Evolutionary conservation across 37 sponge, comb jelly and placozoan species (phyloP).

Genomic region (Tethya wilhelma): DNA sequence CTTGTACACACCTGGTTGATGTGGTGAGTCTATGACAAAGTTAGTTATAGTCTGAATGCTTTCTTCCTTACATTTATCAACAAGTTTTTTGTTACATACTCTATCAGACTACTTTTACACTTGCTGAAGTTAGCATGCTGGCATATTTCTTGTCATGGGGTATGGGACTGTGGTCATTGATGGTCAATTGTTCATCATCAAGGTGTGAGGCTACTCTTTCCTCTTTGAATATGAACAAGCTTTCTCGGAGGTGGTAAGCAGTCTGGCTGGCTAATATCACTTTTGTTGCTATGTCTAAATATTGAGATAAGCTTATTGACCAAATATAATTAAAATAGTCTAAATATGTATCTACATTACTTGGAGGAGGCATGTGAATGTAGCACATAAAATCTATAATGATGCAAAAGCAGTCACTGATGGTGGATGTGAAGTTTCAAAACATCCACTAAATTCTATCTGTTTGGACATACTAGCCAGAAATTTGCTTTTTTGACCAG

Average conservation of each 20-base stretch:
- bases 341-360: not conserved
- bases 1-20: not conserved
- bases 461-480: not conserved
- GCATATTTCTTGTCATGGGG: not conserved
- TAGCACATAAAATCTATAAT: slow-evolving; percentile 1
- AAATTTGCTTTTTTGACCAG: not conserved
- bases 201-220: not conserved
- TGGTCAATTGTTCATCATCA: not conserved
- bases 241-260: not conserved
- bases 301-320: not conserved
- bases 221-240: not conserved
- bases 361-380: not conserved
- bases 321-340: not conserved
- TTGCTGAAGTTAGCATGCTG: not conserved
- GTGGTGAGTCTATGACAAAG: not conserved
- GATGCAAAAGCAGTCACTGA: not conserved
- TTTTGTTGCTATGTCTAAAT: not conserved
- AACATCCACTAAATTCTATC: not conserved
- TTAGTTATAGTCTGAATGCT: not conserved
- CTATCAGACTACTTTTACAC: too few relatives aligned
- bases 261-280: not conserved
- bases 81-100: not conserved
- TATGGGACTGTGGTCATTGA: not conserved
- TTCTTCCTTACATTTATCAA: not conserved
- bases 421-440: not conserved